Evolutionary conservation across 2,797 vertebrate species (phyloP), one percentile per base, ranked within the genome.

Genomic region (Tokudaia tokunoshimensis): DNA sequence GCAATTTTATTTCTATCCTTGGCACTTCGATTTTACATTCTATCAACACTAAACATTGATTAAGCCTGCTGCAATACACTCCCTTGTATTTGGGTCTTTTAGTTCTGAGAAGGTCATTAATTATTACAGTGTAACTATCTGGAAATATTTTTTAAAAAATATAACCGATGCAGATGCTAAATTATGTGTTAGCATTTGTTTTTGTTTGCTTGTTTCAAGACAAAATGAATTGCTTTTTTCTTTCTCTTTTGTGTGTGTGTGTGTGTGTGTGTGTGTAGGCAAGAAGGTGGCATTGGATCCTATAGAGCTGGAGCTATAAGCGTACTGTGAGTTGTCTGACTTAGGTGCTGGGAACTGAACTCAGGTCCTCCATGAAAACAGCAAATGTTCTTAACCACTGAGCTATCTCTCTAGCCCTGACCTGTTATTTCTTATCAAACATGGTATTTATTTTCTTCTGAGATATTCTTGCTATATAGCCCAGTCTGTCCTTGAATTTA

Each of bases 21-120:
- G 92, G 96, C 89, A 96, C 91, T 98, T 98, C 97, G 93, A 98
- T 98, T 98, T 98, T 97, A 98, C 80, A 97, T 98, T 97, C 95
- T 81, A 96, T 97, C 96, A 97, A 97, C 95, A 87, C 96, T 84
- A 96, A 97, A 96, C 97, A 98, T 95, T 98, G 98, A 98, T 98
- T 97, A 98, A 97, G 89, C 92, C 96, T 97, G 92, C 93, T 96
- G 97, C 84, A 96, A 63, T 76, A 85, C 1, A 95, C 74, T 94
- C 91, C 89, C 80, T 52, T 97, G 87, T 94, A 86, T 96, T 97
- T 96, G 97, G 24, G 91, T 97, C 95, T 98, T 94, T 94, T 87
- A 97, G 97, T 98, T 97, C 95, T 95, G 95, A 98, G 94, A 98
- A 98, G 97, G 96, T 98, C 97, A 97, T 74, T 89, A 92, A 98